These are phyloP conservation scores for Tetrax tetrax DNA, from an alignment of 2,113 vertebrate genomes.

Conservation along the genomic window DNA sequence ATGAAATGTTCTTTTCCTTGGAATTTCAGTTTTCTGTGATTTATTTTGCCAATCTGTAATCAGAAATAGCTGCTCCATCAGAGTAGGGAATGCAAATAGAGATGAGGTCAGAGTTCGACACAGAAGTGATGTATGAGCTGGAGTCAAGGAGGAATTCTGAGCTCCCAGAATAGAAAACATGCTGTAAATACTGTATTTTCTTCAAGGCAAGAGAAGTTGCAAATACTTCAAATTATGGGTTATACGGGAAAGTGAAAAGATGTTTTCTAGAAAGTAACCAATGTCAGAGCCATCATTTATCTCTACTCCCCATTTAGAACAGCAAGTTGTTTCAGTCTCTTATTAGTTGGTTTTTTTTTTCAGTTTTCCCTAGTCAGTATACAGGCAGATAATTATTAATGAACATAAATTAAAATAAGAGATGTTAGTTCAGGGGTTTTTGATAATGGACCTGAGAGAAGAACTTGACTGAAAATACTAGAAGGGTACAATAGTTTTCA, in stretches of 20 bases:
- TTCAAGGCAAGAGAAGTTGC: background rate
- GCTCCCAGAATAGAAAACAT: constrained; percentile 18
- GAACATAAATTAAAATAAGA: background rate
- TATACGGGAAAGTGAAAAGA: background rate
- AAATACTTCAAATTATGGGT: background rate
- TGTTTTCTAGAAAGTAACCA: background rate
- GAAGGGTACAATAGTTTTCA: background rate
- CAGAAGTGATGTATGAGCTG: background rate
- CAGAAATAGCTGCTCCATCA: constrained; percentile 29
- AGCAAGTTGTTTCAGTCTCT: background rate
- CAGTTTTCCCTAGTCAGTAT: background rate
- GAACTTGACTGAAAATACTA: background rate
- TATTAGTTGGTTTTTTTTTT: background rate
- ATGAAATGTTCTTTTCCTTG: constrained; percentile 29
- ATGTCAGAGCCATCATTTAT: background rate
- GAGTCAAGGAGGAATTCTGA: constrained; percentile 22
- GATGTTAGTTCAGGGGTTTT: background rate
- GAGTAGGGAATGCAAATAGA: constrained; percentile 10
- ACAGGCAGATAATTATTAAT: background rate
- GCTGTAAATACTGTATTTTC: constrained; percentile 9
- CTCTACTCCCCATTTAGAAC: background rate
- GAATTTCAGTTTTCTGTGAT: constrained; percentile 38
- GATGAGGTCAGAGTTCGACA: constrained; percentile 3
- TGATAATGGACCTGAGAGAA: background rate
- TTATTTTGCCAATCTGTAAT: constrained; percentile 27